These are phyloP conservation scores for Brachystomella parvula DNA, from an alignment of 1,140 invertebrate species.

Conservation along the genomic window DNA sequence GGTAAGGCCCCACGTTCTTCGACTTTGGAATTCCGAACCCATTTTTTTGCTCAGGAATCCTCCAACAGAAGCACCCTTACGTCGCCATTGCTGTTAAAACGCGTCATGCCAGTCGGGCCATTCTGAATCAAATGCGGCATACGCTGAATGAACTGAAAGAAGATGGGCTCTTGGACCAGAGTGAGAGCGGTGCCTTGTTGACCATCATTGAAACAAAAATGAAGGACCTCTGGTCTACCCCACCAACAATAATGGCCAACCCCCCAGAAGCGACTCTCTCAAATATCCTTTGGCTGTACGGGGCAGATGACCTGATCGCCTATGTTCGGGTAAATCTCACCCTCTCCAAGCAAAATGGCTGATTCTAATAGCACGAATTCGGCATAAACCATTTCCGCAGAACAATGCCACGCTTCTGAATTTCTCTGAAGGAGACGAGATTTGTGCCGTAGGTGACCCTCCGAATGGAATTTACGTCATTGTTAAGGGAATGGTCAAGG, in stretches of 20 bases:
- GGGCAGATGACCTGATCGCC: conserved; percentile 19
- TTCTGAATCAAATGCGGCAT: conserved; percentile 45
- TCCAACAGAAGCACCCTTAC: conserved; percentile 41
- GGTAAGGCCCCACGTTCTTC: conserved; percentile 5
- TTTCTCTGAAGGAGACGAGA: conserved; percentile 41
- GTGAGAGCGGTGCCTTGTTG: conserved; percentile 16
- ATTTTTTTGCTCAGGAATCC: neutral
- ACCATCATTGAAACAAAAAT: conserved; percentile 27
- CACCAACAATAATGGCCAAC: conserved; percentile 15
- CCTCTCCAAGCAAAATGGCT: neutral
- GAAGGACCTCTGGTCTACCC: conserved; percentile 28
- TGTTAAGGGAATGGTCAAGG: conserved; percentile 44
- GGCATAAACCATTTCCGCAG: neutral
- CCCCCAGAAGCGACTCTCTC: conserved; percentile 15
- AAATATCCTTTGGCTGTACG: conserved; percentile 28
- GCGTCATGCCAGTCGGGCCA: conserved; percentile 45
- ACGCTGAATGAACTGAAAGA: conserved; percentile 34
- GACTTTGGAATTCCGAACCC: neutral
- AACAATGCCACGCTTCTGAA: conserved; percentile 41
- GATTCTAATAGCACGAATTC: neutral
- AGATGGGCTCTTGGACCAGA: conserved; percentile 16
- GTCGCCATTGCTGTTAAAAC: conserved; percentile 48
- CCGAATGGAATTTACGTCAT: conserved; percentile 44
- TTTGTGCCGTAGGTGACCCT: conserved; percentile 28
- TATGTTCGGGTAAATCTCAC: conserved; percentile 18